Evolutionary conservation across 1,140 invertebrate species (phyloP).

Genomic region (Probaryconus sp.): DNA sequence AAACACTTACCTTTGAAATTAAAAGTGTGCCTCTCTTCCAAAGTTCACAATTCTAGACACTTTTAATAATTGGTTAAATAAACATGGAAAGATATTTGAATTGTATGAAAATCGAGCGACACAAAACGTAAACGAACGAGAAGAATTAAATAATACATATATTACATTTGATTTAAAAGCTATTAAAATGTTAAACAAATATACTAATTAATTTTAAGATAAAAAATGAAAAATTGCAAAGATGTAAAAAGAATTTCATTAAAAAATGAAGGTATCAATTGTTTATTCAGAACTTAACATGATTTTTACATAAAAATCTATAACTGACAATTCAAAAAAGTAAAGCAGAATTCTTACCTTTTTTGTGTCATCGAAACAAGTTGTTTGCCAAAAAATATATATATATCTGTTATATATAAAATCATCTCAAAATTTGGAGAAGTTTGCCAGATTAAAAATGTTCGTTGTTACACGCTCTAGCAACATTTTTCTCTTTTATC

Average conservation of each 20-base stretch:
- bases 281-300: not conserved
- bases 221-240: conserved; percentile 4
- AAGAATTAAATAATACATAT: conserved; percentile 17
- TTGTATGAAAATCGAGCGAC: conserved; percentile 55
- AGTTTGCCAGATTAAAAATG: no score
- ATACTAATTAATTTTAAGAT: conserved; percentile 2
- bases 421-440: no score
- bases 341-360: conserved; percentile 31
- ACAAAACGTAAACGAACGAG: conserved; percentile 62
- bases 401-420: no score
- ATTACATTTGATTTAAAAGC: not conserved
- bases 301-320: not conserved
- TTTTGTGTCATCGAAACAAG: conserved; percentile 26
- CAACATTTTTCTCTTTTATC: no score
- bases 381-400: not conserved
- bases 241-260: conserved; percentile 2
- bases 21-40: conserved; percentile 14
- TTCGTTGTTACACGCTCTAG: no score
- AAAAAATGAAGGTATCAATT: not conserved
- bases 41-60: conserved; percentile 44
- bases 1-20: conserved; percentile 43
- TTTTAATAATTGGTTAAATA: conserved; percentile 47
- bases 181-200: not conserved
- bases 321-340: not conserved
- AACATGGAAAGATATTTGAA: conserved; percentile 14